Evolutionary conservation across 1,140 invertebrate genomes (phyloP).

Genomic region (Aphelinus certus): DNA sequence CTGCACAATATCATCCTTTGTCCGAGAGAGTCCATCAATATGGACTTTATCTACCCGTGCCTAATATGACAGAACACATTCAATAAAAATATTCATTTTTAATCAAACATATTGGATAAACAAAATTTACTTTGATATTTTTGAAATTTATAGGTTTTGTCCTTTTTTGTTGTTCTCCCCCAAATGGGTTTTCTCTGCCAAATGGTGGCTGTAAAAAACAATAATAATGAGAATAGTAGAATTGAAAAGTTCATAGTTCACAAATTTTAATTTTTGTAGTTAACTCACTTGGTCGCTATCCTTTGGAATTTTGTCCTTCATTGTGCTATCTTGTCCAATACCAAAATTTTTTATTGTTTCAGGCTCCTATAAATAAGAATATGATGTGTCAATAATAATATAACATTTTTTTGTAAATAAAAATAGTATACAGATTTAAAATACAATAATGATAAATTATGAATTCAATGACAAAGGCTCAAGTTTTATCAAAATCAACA

Average conservation of each 20-base stretch:
- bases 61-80: conserved; percentile 59
- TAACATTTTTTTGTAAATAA: too few species aligned
- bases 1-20: conserved; percentile 85
- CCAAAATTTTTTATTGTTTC: conserved; percentile 23
- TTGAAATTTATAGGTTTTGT: conserved; percentile 45
- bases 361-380: conserved; percentile 40
- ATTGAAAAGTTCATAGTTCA: neutral
- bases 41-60: conserved; percentile 81
- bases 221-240: conserved; percentile 3
- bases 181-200: conserved; percentile 29
- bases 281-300: conserved; percentile 22
- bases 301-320: conserved; percentile 22
- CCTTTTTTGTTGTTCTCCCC: conserved; percentile 19
- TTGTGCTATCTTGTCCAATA: conserved; percentile 9
- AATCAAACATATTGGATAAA: conserved; percentile 8
- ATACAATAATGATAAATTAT: too few species aligned
- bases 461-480: too few species aligned
- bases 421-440: too few species aligned
- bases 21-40: conserved; percentile 82
- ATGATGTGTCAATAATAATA: too few species aligned
- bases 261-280: too few species aligned
- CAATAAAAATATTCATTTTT: conserved; percentile 16
- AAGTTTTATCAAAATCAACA: too few species aligned
- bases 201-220: conserved; percentile 25
- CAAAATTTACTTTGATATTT: conserved; percentile 47